These are phyloP conservation scores for Virgularia gustaviana DNA, from an alignment of 92 coral and sea anemone species.

Conservation along the genomic window DNA sequence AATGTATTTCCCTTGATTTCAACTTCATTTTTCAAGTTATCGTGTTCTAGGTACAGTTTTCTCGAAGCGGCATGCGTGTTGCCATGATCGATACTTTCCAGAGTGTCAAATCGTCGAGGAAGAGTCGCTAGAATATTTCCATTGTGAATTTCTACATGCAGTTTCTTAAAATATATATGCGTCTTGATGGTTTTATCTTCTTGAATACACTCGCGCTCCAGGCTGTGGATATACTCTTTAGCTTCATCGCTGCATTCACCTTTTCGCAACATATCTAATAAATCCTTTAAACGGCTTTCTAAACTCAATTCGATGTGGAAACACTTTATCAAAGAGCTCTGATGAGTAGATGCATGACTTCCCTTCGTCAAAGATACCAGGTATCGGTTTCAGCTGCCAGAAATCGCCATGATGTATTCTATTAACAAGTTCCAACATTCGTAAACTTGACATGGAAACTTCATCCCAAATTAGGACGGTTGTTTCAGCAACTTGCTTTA, in stretches of 20 bases:
- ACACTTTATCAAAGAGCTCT: background rate
- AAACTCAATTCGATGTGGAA: constrained; percentile 30
- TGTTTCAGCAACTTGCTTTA: background rate
- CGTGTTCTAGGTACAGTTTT: constrained; percentile 7
- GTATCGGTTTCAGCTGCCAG: constrained; percentile 10
- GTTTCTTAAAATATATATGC: constrained; percentile 36
- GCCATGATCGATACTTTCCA: constrained; percentile 12
- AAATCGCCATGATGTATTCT: constrained; percentile 15
- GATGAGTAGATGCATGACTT: background rate
- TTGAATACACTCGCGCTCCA: background rate
- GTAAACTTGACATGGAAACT: constrained; percentile 14
- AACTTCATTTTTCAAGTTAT: background rate
- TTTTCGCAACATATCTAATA: background rate
- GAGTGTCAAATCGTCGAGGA: background rate
- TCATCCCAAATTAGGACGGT: constrained; percentile 21
- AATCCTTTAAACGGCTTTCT: background rate
- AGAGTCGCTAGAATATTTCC: background rate
- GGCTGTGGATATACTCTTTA: constrained; percentile 17
- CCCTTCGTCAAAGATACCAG: background rate
- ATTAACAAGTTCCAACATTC: constrained; percentile 6
- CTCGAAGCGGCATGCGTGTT: background rate
- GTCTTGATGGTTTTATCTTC: constrained; percentile 4
- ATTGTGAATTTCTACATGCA: constrained; percentile 11
- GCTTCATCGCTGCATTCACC: constrained; percentile 33
- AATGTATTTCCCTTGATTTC: background rate